phyloP scores from a whole-genome alignment of 2,888 invertebrate species.

The Thelaira solivaga region DNA sequence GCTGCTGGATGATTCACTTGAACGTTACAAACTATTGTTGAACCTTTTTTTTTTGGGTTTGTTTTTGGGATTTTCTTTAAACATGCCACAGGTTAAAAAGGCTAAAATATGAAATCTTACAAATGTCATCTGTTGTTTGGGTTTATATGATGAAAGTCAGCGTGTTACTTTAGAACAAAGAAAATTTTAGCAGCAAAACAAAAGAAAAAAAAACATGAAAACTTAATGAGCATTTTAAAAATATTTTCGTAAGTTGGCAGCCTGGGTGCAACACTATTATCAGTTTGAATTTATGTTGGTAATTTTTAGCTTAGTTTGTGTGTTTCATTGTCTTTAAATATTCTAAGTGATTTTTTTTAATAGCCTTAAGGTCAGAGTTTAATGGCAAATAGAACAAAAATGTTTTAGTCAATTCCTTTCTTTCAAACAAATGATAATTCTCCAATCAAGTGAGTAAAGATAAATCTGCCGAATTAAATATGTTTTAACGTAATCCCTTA shows the following conservation, averaged over 20 bases:
- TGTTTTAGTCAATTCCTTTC: no score
- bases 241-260: constrained; percentile 31
- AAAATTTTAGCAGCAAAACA: background rate
- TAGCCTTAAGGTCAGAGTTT: background rate
- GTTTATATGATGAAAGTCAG: constrained; percentile 41
- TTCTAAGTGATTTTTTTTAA: no score
- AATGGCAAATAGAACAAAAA: background rate
- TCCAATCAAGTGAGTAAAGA: no score
- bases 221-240: constrained; percentile 10
- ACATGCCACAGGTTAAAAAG: constrained; percentile 53
- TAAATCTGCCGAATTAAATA: no score
- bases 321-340: no score
- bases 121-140: constrained; percentile 55
- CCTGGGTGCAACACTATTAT: constrained; percentile 30
- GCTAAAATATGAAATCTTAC: constrained; percentile 56
- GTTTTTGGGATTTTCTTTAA: background rate
- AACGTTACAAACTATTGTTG: constrained; percentile 19
- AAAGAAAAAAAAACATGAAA: background rate
- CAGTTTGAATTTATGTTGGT: background rate
- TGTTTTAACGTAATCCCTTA: no score
- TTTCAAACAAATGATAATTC: no score
- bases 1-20: constrained; percentile 37
- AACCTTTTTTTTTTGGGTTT: background rate
- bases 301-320: background rate
- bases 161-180: background rate